Evolutionary conservation across 2,888 invertebrate genomes (phyloP), one percentile per base, ranked within the genome.

Genomic region (Venusia cambrica): DNA sequence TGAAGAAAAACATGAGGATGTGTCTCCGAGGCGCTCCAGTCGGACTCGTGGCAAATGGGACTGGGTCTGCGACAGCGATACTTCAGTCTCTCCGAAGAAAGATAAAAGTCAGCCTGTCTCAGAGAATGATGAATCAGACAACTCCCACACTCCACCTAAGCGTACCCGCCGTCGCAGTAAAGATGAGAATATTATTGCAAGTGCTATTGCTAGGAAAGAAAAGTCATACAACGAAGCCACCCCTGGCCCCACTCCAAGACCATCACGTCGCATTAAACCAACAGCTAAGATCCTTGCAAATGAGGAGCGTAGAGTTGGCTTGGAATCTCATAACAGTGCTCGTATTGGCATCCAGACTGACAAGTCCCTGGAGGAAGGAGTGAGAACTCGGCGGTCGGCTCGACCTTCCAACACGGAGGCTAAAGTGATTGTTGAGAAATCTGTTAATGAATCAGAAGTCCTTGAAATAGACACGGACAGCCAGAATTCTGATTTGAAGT

Each of bases 171-270:
- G 92, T 16, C 78, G 90, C 24, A 90, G 90, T 48, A 91, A 90
- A 58, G 91, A 92, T 20, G 89, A 91, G 43, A 91, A 92, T 26
- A 89, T 92, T 13, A 68, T 93, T 9, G 91, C 92, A 43, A 91
- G 89, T 68, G 92, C 93, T 4, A 93, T 93, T 54, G 92, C 92
- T 1, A 84, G 92, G 5, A 93, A 93, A 62, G 92, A 93, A 62
- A 93, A 92, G 51, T 90, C 90, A 0, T 92, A 91, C 53, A 90
- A 90, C 52, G 88, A 89, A 51, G 51, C 54, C 1, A 60, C 79
- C 2, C 71, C 80, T 5, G 45, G 55, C 2, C 62, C 74, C 2
- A 61, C 71, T 1, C 75, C 75, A 33, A 55, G 84, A 6, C 45
- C 73, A 4, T 78, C 80, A 1, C 81, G 92, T 2, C 87, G 90